Conservation (phyloP, 2,888 invertebrate species). For the Drosophila mimetica region DNA sequence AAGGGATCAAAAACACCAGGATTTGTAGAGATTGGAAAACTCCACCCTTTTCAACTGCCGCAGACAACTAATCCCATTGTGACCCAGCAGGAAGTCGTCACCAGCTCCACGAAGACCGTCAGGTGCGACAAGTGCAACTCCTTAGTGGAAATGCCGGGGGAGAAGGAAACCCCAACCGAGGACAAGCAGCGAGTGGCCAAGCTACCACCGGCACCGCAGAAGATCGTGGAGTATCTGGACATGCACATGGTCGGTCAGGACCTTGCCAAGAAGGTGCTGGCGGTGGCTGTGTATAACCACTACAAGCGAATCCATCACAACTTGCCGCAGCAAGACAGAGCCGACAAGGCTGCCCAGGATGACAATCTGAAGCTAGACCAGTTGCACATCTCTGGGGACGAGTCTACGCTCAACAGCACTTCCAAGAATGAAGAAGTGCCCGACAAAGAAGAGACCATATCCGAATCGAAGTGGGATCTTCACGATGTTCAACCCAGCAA, state of each 20-base stretch:
- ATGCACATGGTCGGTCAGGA: slow-evolving; percentile 99
- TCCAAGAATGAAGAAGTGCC: not conserved
- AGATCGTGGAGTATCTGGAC: slow-evolving; percentile 98
- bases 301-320: slow-evolving; percentile 99
- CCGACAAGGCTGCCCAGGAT: not conserved
- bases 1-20: too few species aligned
- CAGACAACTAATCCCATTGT: slow-evolving; percentile 87
- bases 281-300: slow-evolving; percentile 99
- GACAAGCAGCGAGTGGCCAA: slow-evolving; percentile 89
- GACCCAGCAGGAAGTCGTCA: slow-evolving; percentile 98
- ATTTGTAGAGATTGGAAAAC: too few species aligned
- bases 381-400: slow-evolving; percentile 92
- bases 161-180: slow-evolving; percentile 90
- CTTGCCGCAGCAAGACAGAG: slow-evolving; percentile 83
- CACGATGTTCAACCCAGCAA: slow-evolving; percentile 93
- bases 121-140: slow-evolving; percentile 99
- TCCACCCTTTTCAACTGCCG: too few species aligned
- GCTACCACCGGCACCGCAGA: slow-evolving; percentile 97
- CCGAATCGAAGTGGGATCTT: slow-evolving; percentile 86
- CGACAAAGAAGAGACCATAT: not conserved
- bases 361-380: slow-evolving; percentile 86
- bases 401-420: slow-evolving; percentile 84
- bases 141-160: slow-evolving; percentile 97
- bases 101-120: slow-evolving; percentile 97
- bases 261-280: slow-evolving; percentile 97